A percentile compares a stretch with the other conserved stretches of the same genome.
phyloP scores from a whole-genome alignment of 1,140 invertebrate species.

The Scaptodrosophila lebanonensis region DNA sequence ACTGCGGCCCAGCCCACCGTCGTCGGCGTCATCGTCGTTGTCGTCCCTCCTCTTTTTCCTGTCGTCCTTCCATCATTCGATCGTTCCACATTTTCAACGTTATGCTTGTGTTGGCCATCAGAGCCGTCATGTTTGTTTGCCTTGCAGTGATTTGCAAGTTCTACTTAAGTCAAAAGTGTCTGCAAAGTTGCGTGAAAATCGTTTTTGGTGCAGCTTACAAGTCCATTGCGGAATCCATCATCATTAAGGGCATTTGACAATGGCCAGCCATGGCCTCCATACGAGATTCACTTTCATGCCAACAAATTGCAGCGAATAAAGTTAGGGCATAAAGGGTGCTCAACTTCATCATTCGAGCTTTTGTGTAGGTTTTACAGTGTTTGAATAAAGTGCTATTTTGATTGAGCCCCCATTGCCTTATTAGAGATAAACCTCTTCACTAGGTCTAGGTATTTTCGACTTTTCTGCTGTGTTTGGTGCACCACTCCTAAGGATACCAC shows the following conservation, averaged over 20 bases:
- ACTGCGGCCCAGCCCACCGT: slow-evolving; percentile 64
- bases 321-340: slow-evolving; percentile 65
- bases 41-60: slow-evolving; percentile 4
- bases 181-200: slow-evolving; percentile 48
- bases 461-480: too few species aligned
- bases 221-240: slow-evolving; percentile 55
- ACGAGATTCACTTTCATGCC: slow-evolving; percentile 63
- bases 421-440: too few species aligned
- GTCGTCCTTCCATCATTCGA: too few species aligned
- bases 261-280: slow-evolving; percentile 33
- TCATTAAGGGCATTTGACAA: slow-evolving; percentile 59
- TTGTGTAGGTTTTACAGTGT: too few species aligned
- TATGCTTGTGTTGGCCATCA: too few species aligned
- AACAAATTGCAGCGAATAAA: slow-evolving; percentile 32
- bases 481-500: too few species aligned
- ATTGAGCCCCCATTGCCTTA: too few species aligned
- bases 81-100: too few species aligned
- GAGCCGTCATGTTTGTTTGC: slow-evolving; percentile 60
- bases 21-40: neutral
- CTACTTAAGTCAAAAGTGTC: slow-evolving; percentile 66
- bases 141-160: slow-evolving; percentile 72
- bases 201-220: slow-evolving; percentile 43
- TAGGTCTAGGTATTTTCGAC: too few species aligned
- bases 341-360: too few species aligned
- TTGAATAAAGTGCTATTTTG: too few species aligned